These are phyloP conservation scores for Drosophila baimaii DNA, from an alignment of 1,140 invertebrate genomes.

Conservation along the genomic window DNA sequence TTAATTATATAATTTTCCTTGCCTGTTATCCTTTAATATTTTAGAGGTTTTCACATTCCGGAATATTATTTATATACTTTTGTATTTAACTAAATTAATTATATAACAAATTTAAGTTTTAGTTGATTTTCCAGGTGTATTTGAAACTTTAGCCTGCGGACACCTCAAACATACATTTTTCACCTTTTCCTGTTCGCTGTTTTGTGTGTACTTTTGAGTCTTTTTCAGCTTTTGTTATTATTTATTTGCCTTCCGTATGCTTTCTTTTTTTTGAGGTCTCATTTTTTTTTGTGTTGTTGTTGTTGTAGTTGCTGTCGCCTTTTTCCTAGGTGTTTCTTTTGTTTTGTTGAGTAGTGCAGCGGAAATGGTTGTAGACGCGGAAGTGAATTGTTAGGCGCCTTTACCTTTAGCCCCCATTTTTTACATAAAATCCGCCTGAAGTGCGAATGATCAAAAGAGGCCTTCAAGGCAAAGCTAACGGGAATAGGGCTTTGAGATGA, in stretches of 20 bases:
- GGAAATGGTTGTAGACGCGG: constrained; percentile 80
- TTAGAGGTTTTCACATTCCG: not conserved
- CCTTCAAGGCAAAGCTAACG: not conserved
- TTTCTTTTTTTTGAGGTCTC: constrained; percentile 23
- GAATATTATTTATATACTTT: not conserved
- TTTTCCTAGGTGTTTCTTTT: constrained; percentile 37
- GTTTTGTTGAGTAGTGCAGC: constrained; percentile 71
- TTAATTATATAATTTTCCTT: not conserved
- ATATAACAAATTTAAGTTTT: not conserved
- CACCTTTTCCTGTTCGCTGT: constrained; percentile 56
- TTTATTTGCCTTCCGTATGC: constrained; percentile 49
- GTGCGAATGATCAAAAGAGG: constrained; percentile 9
- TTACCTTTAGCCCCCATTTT: constrained; percentile 18
- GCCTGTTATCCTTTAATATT: not conserved
- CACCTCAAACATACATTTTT: constrained; percentile 51
- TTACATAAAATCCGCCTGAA: constrained; percentile 6
- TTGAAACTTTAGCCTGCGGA: constrained; percentile 53
- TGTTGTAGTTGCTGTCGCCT: constrained; percentile 14
- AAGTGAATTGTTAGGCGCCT: constrained; percentile 80
- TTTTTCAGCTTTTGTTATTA: constrained; percentile 50
- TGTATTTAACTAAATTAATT: not conserved
- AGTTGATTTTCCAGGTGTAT: not conserved
- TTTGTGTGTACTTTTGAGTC: constrained; percentile 46
- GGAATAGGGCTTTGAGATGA: not conserved
- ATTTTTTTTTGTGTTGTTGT: too few relatives aligned